A percentile compares a stretch with the other conserved stretches of the same genome.
These are phyloP conservation scores for Pseudococcus longispinus DNA, from an alignment of 2,888 invertebrate species.

Conservation along the genomic window DNA sequence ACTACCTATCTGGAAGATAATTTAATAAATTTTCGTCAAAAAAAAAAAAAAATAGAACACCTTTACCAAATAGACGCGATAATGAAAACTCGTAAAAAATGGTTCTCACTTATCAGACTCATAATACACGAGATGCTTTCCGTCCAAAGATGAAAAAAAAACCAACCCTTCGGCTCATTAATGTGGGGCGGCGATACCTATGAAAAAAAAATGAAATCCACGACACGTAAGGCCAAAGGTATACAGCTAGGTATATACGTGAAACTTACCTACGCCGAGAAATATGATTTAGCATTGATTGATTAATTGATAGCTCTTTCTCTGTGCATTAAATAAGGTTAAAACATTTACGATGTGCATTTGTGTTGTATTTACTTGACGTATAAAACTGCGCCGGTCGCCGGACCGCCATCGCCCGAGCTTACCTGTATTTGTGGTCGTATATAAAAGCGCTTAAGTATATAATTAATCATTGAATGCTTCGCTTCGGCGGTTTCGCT, in stretches of 20 bases:
- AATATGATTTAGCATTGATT: constrained; percentile 48
- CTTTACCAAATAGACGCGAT: background rate
- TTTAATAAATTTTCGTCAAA: background rate
- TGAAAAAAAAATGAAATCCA: background rate
- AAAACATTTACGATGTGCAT: constrained; percentile 43
- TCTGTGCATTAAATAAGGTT: constrained; percentile 55
- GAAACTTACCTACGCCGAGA: background rate
- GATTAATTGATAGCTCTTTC: constrained; percentile 55
- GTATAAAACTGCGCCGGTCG: constrained; percentile 5
- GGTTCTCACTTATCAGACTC: background rate
- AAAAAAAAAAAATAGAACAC: background rate
- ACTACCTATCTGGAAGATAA: background rate
- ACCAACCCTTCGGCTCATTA: constrained; percentile 1
- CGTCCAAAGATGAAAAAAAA: background rate
- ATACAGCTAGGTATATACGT: background rate
- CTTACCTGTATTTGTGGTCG: constrained; percentile 54
- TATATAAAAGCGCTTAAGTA: constrained; percentile 54
- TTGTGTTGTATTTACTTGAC: constrained; percentile 32
- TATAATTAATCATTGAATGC: constrained; percentile 54
- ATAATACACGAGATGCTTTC: background rate
- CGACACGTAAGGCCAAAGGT: background rate
- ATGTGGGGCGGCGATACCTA: background rate
- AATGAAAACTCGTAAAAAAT: constrained; percentile 4
- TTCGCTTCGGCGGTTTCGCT: constrained; percentile 47
- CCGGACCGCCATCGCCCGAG: background rate